Evolutionary conservation across 2,888 invertebrate species (phyloP).

Genomic region (Epirrhoe tristata): DNA sequence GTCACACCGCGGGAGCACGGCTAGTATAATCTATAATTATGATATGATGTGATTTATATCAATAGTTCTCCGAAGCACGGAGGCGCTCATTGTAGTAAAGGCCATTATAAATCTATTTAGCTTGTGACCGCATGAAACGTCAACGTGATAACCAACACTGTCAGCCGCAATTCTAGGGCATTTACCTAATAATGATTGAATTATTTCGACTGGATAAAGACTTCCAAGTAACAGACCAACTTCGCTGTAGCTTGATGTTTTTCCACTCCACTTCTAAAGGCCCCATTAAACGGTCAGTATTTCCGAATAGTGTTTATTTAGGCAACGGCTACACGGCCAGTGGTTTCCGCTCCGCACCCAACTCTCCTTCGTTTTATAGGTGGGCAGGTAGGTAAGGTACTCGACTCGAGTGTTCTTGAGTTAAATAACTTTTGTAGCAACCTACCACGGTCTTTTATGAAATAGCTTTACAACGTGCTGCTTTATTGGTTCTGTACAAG

Average conservation of each 20-base stretch:
- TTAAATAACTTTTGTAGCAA: constrained; percentile 5
- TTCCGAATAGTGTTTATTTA: constrained; percentile 27
- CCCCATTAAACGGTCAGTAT: constrained; percentile 11
- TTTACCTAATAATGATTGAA: background rate
- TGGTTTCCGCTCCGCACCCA: constrained; percentile 4
- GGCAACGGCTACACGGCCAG: constrained; percentile 13
- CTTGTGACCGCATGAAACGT: background rate
- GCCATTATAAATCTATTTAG: background rate
- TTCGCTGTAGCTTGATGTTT: background rate
- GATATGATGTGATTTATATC: too few species aligned
- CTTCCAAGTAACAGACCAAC: background rate
- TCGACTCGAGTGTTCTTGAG: constrained; percentile 12
- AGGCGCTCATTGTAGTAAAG: background rate
- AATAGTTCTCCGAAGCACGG: too few species aligned
- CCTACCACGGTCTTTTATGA: background rate
- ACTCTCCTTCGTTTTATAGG: constrained; percentile 6
- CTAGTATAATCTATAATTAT: too few species aligned
- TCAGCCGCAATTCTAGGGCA: background rate
- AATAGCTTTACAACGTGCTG: too few species aligned
- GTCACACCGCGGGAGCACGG: too few species aligned
- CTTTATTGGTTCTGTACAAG: too few species aligned
- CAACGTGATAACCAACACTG: too few species aligned
- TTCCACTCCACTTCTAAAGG: constrained; percentile 8
- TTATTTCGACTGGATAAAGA: background rate
- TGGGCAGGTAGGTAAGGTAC: background rate